phyloP scores from a whole-genome alignment of 2,888 invertebrate species.

The Sminthurinus aureus region DNA sequence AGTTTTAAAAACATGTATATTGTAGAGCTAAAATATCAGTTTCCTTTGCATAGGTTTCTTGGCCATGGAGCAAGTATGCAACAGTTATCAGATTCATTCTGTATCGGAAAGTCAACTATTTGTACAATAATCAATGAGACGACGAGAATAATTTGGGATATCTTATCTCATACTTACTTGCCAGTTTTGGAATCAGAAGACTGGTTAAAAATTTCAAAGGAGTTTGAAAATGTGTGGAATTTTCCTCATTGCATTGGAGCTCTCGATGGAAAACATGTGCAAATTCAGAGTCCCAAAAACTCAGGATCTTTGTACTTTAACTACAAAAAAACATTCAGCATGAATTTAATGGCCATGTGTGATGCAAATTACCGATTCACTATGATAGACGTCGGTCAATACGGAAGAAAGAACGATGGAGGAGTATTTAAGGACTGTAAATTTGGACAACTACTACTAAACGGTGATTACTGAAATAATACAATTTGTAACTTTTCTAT shows the following conservation, averaged over 20 bases:
- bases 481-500: background rate
- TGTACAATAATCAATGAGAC: slow-evolving; percentile 28
- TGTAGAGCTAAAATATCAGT: too few species aligned
- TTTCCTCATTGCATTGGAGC: slow-evolving; percentile 51
- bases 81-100: background rate
- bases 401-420: slow-evolving; percentile 20
- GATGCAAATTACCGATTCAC: slow-evolving; percentile 58
- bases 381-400: slow-evolving; percentile 53
- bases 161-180: background rate
- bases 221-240: slow-evolving; percentile 44
- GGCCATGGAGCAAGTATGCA: background rate
- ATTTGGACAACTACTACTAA: slow-evolving; percentile 28
- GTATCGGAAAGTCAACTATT: background rate
- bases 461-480: background rate
- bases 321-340: slow-evolving; percentile 50
- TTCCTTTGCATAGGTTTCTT: background rate
- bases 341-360: slow-evolving; percentile 49
- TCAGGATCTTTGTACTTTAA: slow-evolving; percentile 48
- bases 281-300: slow-evolving; percentile 38
- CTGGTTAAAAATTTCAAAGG: slow-evolving; percentile 5
- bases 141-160: background rate
- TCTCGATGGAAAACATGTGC: slow-evolving; percentile 55
- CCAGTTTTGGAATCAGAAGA: background rate
- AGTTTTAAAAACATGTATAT: too few species aligned
- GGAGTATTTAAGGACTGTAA: slow-evolving; percentile 17